phyloP scores from a whole-genome alignment of 1,140 invertebrate species.

The Melitaea cinxia region DNA sequence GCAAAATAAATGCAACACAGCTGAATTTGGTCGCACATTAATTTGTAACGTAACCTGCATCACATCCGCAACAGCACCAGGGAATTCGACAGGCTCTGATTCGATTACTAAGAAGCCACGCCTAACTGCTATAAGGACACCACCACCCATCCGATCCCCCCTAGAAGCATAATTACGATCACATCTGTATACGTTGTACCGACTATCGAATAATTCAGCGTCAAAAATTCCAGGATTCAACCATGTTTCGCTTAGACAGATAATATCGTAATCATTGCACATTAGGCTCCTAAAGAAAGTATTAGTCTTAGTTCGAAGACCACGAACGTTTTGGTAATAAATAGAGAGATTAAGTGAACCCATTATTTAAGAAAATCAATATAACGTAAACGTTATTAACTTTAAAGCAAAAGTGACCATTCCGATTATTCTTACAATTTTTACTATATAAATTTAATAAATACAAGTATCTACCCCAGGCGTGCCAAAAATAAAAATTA shows the following conservation, averaged over 20 bases:
- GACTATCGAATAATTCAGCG: constrained; percentile 12
- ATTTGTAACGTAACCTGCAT: neutral
- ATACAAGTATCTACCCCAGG: too few species aligned
- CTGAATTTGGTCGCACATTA: neutral
- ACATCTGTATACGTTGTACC: constrained; percentile 11
- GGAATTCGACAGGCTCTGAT: neutral
- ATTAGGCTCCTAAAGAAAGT: constrained; percentile 7
- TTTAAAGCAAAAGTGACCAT: neutral
- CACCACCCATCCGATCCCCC: neutral
- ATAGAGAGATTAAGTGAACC: neutral
- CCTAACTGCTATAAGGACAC: neutral
- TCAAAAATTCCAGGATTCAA: constrained; percentile 2
- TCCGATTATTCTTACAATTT: neutral
- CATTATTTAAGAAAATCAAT: neutral
- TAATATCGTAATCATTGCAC: constrained; percentile 8
- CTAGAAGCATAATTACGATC: constrained; percentile 2
- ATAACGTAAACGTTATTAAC: neutral
- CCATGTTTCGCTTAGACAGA: constrained; percentile 15
- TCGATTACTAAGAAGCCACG: neutral
- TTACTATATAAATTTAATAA: too few species aligned
- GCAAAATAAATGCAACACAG: constrained; percentile 18
- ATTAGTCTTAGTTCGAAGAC: neutral
- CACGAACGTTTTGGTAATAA: neutral
- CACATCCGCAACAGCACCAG: neutral
- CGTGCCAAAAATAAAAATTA: too few species aligned